Evolutionary conservation across 2,113 vertebrate species (phyloP).

Genomic region (Agelaius phoeniceus): DNA sequence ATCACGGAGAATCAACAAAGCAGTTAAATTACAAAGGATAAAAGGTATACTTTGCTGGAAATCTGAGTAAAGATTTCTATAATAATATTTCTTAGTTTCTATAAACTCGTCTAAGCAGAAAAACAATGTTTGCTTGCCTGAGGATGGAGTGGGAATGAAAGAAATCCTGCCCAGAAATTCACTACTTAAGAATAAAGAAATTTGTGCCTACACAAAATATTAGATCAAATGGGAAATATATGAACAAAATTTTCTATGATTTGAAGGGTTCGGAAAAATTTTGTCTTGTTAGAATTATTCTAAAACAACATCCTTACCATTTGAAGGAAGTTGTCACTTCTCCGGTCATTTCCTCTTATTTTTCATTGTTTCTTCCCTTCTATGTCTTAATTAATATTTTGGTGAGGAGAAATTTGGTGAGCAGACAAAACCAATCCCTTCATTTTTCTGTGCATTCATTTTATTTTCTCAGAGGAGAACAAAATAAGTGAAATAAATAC

Average conservation of each 20-base stretch:
- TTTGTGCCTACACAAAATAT: neutral
- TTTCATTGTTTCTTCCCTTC: neutral
- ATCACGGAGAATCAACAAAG: neutral
- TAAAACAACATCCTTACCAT: neutral
- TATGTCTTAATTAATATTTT: neutral
- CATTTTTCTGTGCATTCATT: neutral
- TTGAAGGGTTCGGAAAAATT: neutral
- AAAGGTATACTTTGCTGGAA: conserved; percentile 3
- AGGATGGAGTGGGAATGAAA: neutral
- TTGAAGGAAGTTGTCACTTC: neutral
- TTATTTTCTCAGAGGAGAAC: neutral
- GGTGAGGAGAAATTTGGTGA: neutral
- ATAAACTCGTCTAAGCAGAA: neutral
- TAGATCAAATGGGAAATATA: neutral
- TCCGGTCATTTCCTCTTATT: neutral
- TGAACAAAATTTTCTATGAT: neutral
- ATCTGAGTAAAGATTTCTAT: neutral
- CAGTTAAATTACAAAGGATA: conserved; percentile 13
- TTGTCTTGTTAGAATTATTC: neutral
- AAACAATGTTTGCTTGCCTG: neutral
- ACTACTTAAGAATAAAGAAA: neutral
- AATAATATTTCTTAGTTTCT: neutral
- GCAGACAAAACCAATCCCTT: neutral
- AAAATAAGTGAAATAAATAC: neutral
- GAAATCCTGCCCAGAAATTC: neutral